phyloP scores from a whole-genome alignment of 2,888 invertebrate genomes.

The Micoletzkya japonica region DNA sequence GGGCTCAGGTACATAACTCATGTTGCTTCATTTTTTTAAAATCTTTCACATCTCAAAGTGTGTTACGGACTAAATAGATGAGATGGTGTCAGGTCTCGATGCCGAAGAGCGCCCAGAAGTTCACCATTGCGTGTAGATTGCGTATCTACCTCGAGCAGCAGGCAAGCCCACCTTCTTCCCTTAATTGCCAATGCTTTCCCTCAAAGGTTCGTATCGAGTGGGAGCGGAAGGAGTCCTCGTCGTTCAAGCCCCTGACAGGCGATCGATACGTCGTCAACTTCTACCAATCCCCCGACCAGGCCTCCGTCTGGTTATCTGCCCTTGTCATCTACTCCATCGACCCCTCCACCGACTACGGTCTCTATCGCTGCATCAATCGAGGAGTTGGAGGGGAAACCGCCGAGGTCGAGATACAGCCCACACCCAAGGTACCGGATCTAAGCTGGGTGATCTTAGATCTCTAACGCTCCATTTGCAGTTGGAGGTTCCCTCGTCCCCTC shows the following conservation, averaged over 20 bases:
- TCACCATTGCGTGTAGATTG: neutral
- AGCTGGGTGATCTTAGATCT: no score
- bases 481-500: conserved; percentile 29
- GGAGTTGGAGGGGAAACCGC: neutral
- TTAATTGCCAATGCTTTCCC: no score
- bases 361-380: conserved; percentile 24
- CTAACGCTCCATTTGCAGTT: neutral
- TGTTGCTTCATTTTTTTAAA: no score
- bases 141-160: neutral
- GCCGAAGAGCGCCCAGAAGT: neutral
- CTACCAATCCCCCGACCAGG: conserved; percentile 9
- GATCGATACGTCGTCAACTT: neutral
- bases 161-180: no score
- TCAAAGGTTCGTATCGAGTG: neutral
- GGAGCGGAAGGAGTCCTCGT: neutral
- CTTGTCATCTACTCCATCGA: neutral
- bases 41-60: no score
- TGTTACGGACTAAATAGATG: no score
- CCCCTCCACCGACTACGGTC: conserved; percentile 15
- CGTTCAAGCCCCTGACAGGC: neutral
- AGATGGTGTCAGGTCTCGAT: no score
- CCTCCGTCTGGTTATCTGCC: conserved; percentile 2
- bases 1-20: neutral
- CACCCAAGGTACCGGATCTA: no score
- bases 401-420: conserved; percentile 8